A percentile compares a stretch with the other conserved stretches of the same genome.
These are phyloP conservation scores for Brachypterus glaber DNA, from an alignment of 2,888 invertebrate species.

Conservation along the genomic window DNA sequence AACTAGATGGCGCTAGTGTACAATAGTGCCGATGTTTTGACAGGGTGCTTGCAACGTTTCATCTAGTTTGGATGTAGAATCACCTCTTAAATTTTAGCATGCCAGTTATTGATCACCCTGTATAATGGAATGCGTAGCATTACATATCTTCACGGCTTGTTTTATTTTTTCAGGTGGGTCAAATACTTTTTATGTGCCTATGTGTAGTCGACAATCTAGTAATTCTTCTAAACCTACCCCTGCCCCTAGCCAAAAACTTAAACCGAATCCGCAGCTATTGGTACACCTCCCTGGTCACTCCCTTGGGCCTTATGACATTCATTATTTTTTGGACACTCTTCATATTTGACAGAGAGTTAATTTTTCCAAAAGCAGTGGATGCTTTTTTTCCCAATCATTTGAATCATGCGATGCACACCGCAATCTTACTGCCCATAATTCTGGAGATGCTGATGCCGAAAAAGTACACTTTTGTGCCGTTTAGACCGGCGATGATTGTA, in stretches of 20 bases:
- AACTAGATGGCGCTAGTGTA: too few relatives aligned
- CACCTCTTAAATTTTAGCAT: too few relatives aligned
- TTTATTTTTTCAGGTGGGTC: constrained; percentile 20
- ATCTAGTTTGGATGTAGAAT: too few relatives aligned
- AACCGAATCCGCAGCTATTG: constrained; percentile 19
- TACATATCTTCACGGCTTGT: too few relatives aligned
- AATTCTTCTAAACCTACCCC: constrained; percentile 13
- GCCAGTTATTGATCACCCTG: too few relatives aligned
- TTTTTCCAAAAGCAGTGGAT: constrained; percentile 46
- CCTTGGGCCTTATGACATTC: constrained; percentile 43
- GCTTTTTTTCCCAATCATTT: constrained; percentile 48
- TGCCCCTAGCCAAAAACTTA: constrained; percentile 14
- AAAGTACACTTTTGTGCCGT: constrained; percentile 20
- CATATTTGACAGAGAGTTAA: constrained; percentile 47
- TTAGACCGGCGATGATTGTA: constrained; percentile 12
- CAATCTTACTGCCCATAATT: constrained; percentile 42
- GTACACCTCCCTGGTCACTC: constrained; percentile 23
- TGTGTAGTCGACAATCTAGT: constrained; percentile 21
- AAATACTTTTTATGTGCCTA: constrained; percentile 21
- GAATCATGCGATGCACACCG: constrained; percentile 51
- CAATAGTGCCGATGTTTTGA: too few relatives aligned
- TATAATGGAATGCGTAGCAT: too few relatives aligned
- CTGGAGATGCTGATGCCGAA: constrained; percentile 39
- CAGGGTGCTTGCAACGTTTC: too few relatives aligned
- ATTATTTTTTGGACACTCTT: constrained; percentile 48